phyloP scores from a whole-genome alignment of 2,888 invertebrate species.

The Drosophila rubida region DNA sequence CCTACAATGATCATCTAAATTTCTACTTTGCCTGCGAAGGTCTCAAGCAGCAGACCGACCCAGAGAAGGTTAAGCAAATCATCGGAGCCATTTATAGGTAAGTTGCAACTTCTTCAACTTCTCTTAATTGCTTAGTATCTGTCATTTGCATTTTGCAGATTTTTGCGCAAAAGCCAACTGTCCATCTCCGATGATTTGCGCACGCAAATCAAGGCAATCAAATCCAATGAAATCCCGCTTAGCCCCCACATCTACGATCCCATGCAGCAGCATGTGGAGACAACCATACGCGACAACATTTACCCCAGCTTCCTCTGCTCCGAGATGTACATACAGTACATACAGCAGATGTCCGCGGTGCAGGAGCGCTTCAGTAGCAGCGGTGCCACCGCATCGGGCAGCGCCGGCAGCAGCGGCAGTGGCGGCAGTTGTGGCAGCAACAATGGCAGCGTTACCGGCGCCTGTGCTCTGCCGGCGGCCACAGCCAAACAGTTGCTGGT shows the following conservation, averaged over 20 bases:
- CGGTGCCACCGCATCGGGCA: slow-evolving; percentile 72
- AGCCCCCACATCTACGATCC: slow-evolving; percentile 94
- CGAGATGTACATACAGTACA: slow-evolving; percentile 94
- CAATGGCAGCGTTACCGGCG: slow-evolving; percentile 59
- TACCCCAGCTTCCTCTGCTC: slow-evolving; percentile 97
- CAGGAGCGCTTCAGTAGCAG: slow-evolving; percentile 85
- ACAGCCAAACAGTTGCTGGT: slow-evolving; percentile 55
- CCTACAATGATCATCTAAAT: slow-evolving; percentile 92
- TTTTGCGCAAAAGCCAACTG: slow-evolving; percentile 92
- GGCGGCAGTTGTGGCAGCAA: slow-evolving; percentile 77
- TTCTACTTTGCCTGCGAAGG: slow-evolving; percentile 98
- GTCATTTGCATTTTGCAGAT: slow-evolving; percentile 84
- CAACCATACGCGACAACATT: slow-evolving; percentile 93
- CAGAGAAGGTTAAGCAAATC: slow-evolving; percentile 89
- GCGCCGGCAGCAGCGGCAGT: slow-evolving; percentile 72
- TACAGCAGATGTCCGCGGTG: slow-evolving; percentile 87
- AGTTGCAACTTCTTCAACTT: slow-evolving; percentile 57
- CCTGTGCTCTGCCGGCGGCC: slow-evolving; percentile 61
- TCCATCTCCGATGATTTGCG: slow-evolving; percentile 93
- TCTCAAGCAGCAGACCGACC: slow-evolving; percentile 91
- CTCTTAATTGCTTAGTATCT: not conserved
- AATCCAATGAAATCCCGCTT: slow-evolving; percentile 89
- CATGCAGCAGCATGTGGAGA: slow-evolving; percentile 92
- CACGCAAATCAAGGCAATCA: slow-evolving; percentile 90
- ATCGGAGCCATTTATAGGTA: slow-evolving; percentile 94